Evolutionary conservation across 2,888 invertebrate genomes (phyloP), one percentile per base, ranked within the genome.

Genomic region (Amphiduros pacificus): DNA sequence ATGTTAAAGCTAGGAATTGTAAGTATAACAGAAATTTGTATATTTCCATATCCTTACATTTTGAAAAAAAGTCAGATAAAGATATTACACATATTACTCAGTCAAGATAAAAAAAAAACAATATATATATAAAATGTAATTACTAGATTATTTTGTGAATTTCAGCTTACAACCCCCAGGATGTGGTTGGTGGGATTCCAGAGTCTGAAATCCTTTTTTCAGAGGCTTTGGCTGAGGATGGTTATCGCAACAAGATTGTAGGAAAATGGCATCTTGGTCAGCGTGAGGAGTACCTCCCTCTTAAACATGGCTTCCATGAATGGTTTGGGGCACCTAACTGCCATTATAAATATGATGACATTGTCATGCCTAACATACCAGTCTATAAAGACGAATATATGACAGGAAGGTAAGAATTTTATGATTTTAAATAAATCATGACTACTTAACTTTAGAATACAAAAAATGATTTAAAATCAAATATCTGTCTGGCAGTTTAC

Each of bases 181-280:
- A 81, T 53, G 75, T 82, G 41, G 67, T 78, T 29, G 81, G 81
- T 22, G 82, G 81, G 11, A 81, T 82, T 31, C 60, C 73, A n/a
- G 69, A 73, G 36, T 68, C 70, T 2, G 81, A 82, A 67, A 64
- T 78, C n/a, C 67, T 81, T 11, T 62, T 82, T 9, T 71, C 80
- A 5, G 78, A 82, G 62, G 57, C 81, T 11, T 68, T 82, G 20
- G 60, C 66, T 32, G 58, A 71, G 50, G 66, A 66, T 22, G 78
- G 77, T 22, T 82, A 82, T 68, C 69, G 68, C 20, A 80, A 73
- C 55, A 78, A 77, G 61, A 74, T 82, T 41, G 67, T 82, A n/a
- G 82, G 82, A 14, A 82, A 82, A 72, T 82, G 82, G 81, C 82
- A 82, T 67, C 70, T 82, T 44, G 82, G 82, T 22, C 80, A 80